Conservation (phyloP, 2,888 invertebrate species). For the Diplolepis rosae region DNA sequence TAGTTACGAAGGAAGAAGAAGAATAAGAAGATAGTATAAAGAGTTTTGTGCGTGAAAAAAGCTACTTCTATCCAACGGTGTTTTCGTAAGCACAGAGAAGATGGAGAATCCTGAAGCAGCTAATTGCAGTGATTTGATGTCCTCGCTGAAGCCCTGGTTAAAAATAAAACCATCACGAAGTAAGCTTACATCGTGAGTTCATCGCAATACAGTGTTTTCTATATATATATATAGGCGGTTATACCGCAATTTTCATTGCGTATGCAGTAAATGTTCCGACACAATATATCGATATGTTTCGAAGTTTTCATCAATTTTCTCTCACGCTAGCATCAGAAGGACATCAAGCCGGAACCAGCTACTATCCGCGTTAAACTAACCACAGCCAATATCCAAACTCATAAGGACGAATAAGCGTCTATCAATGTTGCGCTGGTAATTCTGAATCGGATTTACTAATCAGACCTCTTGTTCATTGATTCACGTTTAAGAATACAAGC, state of each 20-base stretch:
- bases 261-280: neutral
- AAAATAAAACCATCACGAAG: constrained; percentile 15
- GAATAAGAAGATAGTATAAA: neutral
- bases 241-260: neutral
- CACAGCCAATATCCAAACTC: neutral
- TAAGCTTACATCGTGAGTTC: neutral
- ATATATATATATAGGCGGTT: neutral
- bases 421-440: constrained; percentile 10
- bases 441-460: constrained; percentile 9
- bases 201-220: constrained; percentile 15
- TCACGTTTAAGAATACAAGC: constrained; percentile 21
- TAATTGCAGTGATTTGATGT: constrained; percentile 21
- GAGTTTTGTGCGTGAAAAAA: constrained; percentile 12
- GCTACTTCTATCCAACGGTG: constrained; percentile 9
- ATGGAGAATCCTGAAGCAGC: constrained; percentile 8
- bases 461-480: too few species aligned
- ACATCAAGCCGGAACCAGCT: neutral
- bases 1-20: constrained; percentile 12
- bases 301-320: neutral
- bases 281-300: neutral
- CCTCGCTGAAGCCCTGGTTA: neutral
- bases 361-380: neutral
- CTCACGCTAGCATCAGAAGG: neutral
- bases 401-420: neutral
- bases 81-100: constrained; percentile 4